Base-by-base conservation (phyloP, 1,140 invertebrate species). In the Neodiprion lecontei region DNA sequence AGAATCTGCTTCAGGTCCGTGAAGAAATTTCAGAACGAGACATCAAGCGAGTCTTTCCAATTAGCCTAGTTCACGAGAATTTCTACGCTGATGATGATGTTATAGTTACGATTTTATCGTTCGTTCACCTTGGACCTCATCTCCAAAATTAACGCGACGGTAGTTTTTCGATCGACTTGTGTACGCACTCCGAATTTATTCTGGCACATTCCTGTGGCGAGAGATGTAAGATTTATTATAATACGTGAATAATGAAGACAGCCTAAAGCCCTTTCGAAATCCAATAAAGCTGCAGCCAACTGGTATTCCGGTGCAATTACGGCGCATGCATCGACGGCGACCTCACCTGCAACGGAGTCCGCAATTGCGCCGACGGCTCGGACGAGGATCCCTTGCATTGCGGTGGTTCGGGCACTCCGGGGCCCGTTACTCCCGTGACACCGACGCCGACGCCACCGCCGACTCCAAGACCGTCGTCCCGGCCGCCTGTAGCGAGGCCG, bases 341-440 rank as follows among this genome's bases (percentile, higher is more conserved):
- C 73, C 77, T 87, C 5, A 89, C 86, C 61, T 93, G 92, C 78
- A 89, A 95, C 81, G 88, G 89, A 1, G 77, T 83, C 7, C 76
- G 71, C 47, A 89, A 95, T 74, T 96, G 94, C 82, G 82, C 81
- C 0, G 92, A 94, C 84, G 90, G 90, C 10, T 93, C 94, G 0
- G 95, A 96, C 82, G 95, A 94, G 76, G 78, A 83, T 79, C 72
- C 75, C 11, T 21, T 3, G n/a, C 40, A 80, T 5, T 87, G 86
- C 71, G 11, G n/a, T 0, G 14, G 10, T 69, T 17, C 76, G n/a
- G n/a, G 11, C 17, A 8, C 66, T 74, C 28, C 67, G 23, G 10
- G 48, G 72, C 47, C 47, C 66, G 48, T 69, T n/a, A 72, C 70
- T 48, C 66, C 28, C 9, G 40, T 11, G 8, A 65, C 65, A 69